Base-by-base conservation (phyloP, 2,797 vertebrate genomes). In the Poecile montanus region DNA sequence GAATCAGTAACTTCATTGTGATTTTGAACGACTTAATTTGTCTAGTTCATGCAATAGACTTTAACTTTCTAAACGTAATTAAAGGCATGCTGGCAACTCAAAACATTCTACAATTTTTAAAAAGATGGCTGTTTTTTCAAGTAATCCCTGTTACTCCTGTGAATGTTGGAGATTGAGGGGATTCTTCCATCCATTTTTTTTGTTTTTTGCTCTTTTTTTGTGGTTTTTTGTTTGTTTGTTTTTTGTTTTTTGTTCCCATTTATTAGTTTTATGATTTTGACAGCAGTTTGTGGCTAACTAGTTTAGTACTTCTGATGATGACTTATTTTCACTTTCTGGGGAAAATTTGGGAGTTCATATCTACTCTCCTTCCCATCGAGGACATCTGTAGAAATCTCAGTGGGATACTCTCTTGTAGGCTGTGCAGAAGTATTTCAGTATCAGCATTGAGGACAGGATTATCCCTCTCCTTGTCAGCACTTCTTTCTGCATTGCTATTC, bases 1-100 rank as follows among this genome's bases (percentile, higher is more conserved):
- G 2, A 79, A 84, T 90, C 94, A 82, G 67, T 82, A 70, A 29
- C 73, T 67, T 79, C 74, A n/a, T 72, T 88, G 38, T 91, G 48
- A 70, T 62, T 85, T 81, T 60, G 20, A 86, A 51, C 4, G 2
- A 47, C 51, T 90, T 71, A 51, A 86, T 77, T 84, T 84, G 23
- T 84, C 38, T 75, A 14, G 40, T 53, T 44, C 77, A 14, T 76
- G 44, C 17, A 75, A 12, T 73, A 70, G 47, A 47, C 58, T 83
- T 83, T 29, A 57, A 72, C 58, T 92, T 92, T 66, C 17, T 87
- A 32, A 87, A 58, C 4, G 5, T 32, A 80, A 76, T 92, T 75
- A 76, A 81, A 84, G 78, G 7, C 70, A 47, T 71, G 30, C 79
- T 90, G 73, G 62, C 85, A 66, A 44, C 70, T 85, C 75, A 65